phyloP scores from a whole-genome alignment of 1,140 invertebrate genomes.

The Monochamus saltuarius region DNA sequence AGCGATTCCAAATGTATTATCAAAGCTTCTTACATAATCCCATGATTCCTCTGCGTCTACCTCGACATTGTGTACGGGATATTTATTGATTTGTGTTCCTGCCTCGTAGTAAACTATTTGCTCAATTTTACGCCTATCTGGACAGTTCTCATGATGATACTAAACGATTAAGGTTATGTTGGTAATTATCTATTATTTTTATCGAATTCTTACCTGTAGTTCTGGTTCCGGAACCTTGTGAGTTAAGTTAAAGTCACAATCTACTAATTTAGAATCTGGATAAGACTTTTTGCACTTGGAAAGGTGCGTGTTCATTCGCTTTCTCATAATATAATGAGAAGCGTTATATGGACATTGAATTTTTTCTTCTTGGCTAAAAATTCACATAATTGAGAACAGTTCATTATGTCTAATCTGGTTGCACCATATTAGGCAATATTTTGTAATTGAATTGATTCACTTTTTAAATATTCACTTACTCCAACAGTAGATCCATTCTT shows the following conservation, averaged over 20 bases:
- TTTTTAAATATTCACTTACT: too few relatives aligned
- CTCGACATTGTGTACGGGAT: background rate
- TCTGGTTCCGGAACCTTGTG: slow-evolving; percentile 25
- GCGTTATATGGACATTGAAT: slow-evolving; percentile 24
- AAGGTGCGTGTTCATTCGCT: slow-evolving; percentile 21
- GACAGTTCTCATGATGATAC: slow-evolving; percentile 23
- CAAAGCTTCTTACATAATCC: background rate
- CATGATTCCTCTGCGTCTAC: background rate
- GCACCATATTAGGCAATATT: too few relatives aligned
- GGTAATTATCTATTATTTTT: slow-evolving; percentile 4
- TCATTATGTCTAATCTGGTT: background rate
- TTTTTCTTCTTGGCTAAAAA: slow-evolving; percentile 14
- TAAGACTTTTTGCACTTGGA: slow-evolving; percentile 27
- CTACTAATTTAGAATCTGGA: slow-evolving; percentile 16
- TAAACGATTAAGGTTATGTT: slow-evolving; percentile 3
- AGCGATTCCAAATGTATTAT: too few relatives aligned
- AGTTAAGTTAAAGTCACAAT: slow-evolving; percentile 25
- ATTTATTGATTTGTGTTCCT: background rate
- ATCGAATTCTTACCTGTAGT: slow-evolving; percentile 6
- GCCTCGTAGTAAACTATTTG: slow-evolving; percentile 1
- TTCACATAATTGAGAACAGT: background rate
- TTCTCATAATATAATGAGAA: slow-evolving; percentile 19
- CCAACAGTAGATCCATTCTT: too few relatives aligned
- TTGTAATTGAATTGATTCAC: too few relatives aligned
- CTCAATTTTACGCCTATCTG: slow-evolving; percentile 16